These are phyloP conservation scores for Ardeotis arabs DNA, from an alignment of 2,113 vertebrate species.

Conservation along the genomic window DNA sequence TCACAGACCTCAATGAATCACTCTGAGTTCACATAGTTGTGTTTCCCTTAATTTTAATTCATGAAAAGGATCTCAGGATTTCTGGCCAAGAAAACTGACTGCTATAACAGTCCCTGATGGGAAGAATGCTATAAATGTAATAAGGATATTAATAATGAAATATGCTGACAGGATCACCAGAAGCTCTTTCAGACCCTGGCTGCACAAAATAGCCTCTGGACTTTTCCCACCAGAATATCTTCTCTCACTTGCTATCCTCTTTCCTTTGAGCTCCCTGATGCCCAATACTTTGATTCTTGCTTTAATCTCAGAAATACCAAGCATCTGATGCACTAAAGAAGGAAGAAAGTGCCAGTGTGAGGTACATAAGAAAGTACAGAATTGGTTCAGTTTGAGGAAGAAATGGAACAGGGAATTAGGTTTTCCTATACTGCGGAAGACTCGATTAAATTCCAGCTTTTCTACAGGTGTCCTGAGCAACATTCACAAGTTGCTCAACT, in stretches of 20 bases:
- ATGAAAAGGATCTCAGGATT: not conserved
- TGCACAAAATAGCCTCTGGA: not conserved
- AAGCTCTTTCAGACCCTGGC: not conserved
- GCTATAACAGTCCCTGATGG: not conserved
- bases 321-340: not conserved
- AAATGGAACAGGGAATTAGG: not conserved
- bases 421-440: not conserved
- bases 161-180: not conserved
- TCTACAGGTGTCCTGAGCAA: not conserved
- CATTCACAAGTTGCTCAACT: not conserved
- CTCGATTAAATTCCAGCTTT: not conserved
- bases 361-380: not conserved
- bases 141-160: not conserved
- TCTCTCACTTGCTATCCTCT: not conserved
- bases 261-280: not conserved
- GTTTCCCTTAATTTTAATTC: not conserved
- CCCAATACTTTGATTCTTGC: not conserved
- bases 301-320: not conserved
- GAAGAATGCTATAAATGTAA: not conserved
- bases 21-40: not conserved
- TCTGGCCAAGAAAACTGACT: not conserved
- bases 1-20: not conserved
- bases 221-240: not conserved
- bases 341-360: not conserved
- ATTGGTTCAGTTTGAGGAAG: not conserved